These are phyloP conservation scores for Dastarcus helophoroides DNA, from an alignment of 2,888 invertebrate genomes.

Conservation along the genomic window DNA sequence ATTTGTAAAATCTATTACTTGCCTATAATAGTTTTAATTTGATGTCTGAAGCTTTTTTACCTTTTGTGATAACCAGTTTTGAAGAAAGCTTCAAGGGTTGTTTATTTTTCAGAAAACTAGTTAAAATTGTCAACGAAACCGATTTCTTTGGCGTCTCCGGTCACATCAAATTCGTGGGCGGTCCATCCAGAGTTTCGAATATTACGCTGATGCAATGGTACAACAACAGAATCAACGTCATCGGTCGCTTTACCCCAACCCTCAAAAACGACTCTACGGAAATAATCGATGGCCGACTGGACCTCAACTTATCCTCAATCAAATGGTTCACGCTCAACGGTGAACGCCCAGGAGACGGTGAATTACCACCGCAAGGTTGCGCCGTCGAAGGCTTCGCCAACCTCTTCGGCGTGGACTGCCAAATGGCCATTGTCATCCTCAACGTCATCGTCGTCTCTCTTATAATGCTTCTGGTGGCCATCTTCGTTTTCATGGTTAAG, in stretches of 20 bases:
- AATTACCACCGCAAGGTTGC: conserved; percentile 47
- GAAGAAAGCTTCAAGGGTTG: neutral
- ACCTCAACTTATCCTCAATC: conserved; percentile 44
- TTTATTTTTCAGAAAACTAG: conserved; percentile 41
- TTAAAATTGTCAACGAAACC: conserved; percentile 50
- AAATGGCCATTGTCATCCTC: conserved; percentile 55
- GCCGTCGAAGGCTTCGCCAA: conserved; percentile 56
- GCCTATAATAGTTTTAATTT: too few species aligned
- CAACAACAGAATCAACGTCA: conserved; percentile 36
- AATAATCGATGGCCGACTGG: conserved; percentile 41
- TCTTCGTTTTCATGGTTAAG: conserved; percentile 50
- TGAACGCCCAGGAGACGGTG: conserved; percentile 56
- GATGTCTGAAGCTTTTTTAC: too few species aligned
- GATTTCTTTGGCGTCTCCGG: conserved; percentile 68
- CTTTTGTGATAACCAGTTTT: too few species aligned
- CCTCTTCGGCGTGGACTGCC: conserved; percentile 58
- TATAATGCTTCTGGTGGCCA: conserved; percentile 42
- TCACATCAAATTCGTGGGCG: conserved; percentile 52
- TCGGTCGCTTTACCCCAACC: conserved; percentile 50
- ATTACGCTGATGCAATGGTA: conserved; percentile 52
- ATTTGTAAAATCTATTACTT: too few species aligned
- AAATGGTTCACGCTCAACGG: conserved; percentile 54
- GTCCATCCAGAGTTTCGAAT: conserved; percentile 52
- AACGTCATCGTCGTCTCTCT: conserved; percentile 49
- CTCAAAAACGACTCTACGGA: conserved; percentile 37